These are phyloP conservation scores for Melieria crassipennis DNA, from an alignment of 2,888 invertebrate genomes.

Conservation along the genomic window DNA sequence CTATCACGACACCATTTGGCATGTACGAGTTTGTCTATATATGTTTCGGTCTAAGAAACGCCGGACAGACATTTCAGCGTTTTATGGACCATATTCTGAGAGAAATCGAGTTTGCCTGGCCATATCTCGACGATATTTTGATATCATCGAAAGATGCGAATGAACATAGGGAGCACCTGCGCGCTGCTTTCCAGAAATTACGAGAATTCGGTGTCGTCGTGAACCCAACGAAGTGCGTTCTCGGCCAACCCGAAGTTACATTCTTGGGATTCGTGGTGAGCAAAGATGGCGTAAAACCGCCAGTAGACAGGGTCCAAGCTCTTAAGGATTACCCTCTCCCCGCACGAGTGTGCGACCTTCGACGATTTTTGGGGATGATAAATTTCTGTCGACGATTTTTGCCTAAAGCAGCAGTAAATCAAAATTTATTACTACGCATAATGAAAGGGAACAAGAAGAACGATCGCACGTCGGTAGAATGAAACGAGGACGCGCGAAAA, in stretches of 20 bases:
- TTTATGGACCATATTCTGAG: constrained; percentile 25
- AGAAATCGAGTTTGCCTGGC: constrained; percentile 31
- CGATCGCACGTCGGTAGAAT: constrained; percentile 31
- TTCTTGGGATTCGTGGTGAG: constrained; percentile 40
- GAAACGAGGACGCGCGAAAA: constrained; percentile 12
- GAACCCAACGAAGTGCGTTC: background rate
- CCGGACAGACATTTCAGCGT: constrained; percentile 31
- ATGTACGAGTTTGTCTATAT: constrained; percentile 37
- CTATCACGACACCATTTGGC: constrained; percentile 40
- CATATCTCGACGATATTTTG: constrained; percentile 24
- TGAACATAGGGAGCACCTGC: constrained; percentile 9
- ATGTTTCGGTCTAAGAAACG: constrained; percentile 37
- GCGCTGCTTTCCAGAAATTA: background rate
- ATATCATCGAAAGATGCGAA: constrained; percentile 8
- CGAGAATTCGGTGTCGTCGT: constrained; percentile 5
- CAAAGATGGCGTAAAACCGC: constrained; percentile 30
- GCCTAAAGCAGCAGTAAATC: constrained; percentile 26
- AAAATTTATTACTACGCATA: constrained; percentile 24
- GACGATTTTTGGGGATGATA: constrained; percentile 44
- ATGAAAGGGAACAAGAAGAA: constrained; percentile 34
- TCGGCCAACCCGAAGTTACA: constrained; percentile 31
- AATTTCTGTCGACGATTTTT: constrained; percentile 40
- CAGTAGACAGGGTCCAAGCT: constrained; percentile 32
- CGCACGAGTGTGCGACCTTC: constrained; percentile 35
- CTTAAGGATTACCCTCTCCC: constrained; percentile 38